These are phyloP conservation scores for Pelagia noctiluca DNA, from an alignment of 30 jellyfish, hydroid and myxozoan species.

Conservation along the genomic window DNA sequence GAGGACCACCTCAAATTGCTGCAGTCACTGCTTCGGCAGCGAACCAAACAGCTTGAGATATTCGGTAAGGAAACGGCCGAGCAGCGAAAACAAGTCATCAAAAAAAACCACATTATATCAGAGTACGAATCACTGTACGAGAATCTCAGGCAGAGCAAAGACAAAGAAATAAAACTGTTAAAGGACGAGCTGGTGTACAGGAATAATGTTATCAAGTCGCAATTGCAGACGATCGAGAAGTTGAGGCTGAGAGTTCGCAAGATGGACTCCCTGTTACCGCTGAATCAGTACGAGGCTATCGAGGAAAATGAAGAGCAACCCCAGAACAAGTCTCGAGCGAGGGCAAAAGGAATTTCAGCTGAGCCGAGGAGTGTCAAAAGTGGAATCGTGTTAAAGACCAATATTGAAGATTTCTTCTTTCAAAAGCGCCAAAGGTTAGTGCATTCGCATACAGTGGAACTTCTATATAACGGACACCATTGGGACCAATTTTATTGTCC, in stretches of 20 bases:
- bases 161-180: conserved; percentile 33
- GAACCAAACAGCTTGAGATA: conserved; percentile 66
- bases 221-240: conserved; percentile 59
- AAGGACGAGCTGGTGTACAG: conserved; percentile 61
- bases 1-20: conserved; percentile 40
- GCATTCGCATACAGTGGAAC: no score
- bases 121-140: conserved; percentile 50
- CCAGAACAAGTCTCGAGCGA: conserved; percentile 30
- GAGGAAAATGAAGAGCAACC: conserved; percentile 49
- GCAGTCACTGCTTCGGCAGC: conserved; percentile 52
- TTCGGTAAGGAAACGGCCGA: conserved; percentile 55
- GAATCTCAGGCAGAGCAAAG: conserved; percentile 12
- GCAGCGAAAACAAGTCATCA: conserved; percentile 35
- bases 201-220: conserved; percentile 61
- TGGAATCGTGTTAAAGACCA: conserved; percentile 8
- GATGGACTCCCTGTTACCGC: conserved; percentile 63
- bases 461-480: no score
- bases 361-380: conserved; percentile 53
- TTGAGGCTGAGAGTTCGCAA: conserved; percentile 57
- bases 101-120: conserved; percentile 56
- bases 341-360: conserved; percentile 79
- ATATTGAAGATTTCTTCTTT: conserved; percentile 53
- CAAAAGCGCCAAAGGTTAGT: conserved; percentile 72
- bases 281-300: conserved; percentile 57
- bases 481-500: no score